Percentiles rank a stretch among this genome's conserved stretches.
phyloP scores from a whole-genome alignment of 2,113 vertebrate genomes.

The Chloebia gouldiae region DNA sequence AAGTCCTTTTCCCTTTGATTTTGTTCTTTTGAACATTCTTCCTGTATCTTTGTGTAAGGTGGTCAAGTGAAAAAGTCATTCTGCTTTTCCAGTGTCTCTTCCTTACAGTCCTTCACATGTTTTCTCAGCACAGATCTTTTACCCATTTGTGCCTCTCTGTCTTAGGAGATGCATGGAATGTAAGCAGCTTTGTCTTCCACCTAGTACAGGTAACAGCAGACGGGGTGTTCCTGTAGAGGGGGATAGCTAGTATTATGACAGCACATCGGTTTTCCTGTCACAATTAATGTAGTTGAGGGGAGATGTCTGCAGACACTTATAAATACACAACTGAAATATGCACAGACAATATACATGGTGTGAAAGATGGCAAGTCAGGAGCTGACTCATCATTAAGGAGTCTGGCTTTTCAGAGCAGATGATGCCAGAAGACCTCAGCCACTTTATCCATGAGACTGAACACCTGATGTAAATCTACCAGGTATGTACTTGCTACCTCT shows the following conservation, averaged over 20 bases:
- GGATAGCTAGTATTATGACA: neutral
- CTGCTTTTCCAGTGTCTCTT: neutral
- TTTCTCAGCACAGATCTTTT: neutral
- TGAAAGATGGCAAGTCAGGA: neutral
- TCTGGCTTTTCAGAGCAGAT: neutral
- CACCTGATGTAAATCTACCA: neutral
- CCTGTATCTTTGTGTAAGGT: neutral
- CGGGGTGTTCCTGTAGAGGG: neutral
- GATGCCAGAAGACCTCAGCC: neutral
- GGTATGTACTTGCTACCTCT: neutral
- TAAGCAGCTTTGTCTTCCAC: neutral
- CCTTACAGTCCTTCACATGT: neutral
- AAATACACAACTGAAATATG: neutral
- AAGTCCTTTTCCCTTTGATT: neutral
- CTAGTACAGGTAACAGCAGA: neutral
- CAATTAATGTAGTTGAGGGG: neutral
- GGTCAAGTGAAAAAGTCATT: neutral
- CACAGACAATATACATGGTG: neutral
- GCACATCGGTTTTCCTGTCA: neutral
- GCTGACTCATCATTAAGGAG: neutral
- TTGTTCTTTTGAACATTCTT: neutral
- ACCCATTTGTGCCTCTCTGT: neutral
- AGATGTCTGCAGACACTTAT: neutral
- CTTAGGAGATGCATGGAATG: neutral
- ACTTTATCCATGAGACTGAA: neutral